Evolutionary conservation across 2,113 vertebrate genomes (phyloP), one percentile per base, ranked within the genome.

Genomic region (Gadus chalcogrammus): DNA sequence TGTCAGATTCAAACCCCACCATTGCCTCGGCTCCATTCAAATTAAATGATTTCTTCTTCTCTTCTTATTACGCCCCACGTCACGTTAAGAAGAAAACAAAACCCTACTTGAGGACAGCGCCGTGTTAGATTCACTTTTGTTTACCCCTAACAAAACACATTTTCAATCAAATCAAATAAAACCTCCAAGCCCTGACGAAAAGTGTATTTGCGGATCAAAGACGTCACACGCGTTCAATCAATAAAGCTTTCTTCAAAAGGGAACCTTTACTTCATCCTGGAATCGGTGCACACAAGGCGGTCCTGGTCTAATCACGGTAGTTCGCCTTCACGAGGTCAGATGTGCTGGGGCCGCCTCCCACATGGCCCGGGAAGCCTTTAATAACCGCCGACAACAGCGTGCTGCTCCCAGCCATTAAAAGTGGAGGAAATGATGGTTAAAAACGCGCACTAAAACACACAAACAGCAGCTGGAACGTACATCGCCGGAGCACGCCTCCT

Each of bases 1-100:
- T 75, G 78, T 75, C 80, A 82, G 52, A 72, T 20, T 80, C 61
- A 74, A 80, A 79, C 11, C 52, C 65, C 72, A 73, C 65, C 66
- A 67, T 78, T 79, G 79, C 22, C 8, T 9, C 42, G 42, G 42
- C 42, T 48, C 9, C 42, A 48, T 48, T 13, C 42, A 2, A 48
- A 48, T 48, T 13, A 48, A 48, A 48, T 48, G 42, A 48, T 48
- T 48, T 2, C 42, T 48, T 48, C 42, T 9, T 48, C 42, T 48
- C 9, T 48, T 48, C 42, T 48, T 48, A 48, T 48, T 48, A 48
- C 42, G 5, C 42, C 42, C 12, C 42, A 13, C 3, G 55, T n/a
- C 55, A 58, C 7, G 5, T n/a, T 58, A n/a, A 6, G 55, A n/a
- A 58, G 55, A 48, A 48, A 35, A 35, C 6, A 35, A 35, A 48